Evolutionary conservation across 1,140 invertebrate species (phyloP), one percentile per base, ranked within the genome.

Genomic region (Drosophila miranda): DNA sequence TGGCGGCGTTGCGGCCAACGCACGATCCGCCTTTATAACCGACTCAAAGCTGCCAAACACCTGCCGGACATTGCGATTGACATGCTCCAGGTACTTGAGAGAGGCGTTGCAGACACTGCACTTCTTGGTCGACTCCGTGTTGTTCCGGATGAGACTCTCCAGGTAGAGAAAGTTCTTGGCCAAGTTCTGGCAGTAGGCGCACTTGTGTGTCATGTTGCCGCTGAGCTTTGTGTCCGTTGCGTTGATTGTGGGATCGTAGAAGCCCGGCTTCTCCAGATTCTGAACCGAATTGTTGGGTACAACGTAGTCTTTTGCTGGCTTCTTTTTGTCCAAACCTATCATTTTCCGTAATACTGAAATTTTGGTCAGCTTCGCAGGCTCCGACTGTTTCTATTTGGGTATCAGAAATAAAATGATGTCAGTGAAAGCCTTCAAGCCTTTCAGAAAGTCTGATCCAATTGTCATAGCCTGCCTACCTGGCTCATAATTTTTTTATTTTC

Each of bases 121-220:
- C 51, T 90, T 75, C 0, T 62, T 46, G 4, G 28, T 6, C 8
- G 11, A 30, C n/a, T 83, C 57, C 0, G 55, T 56, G 45, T 90
- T 90, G 56, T 82, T 78, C 0, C 89, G 88, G 45, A 90, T 89
- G n/a, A 90, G 60, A 28, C 89, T 90, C 43, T 90, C 89, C 49
- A 90, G 56, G n/a, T 90, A 90, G 0, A 90, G 67, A 23, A 90
- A 90, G 58, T 90, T 90, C 48, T 90, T 90, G 4, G 89, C 89
- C 88, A 90, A 87, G 42, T 83, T 90, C 51, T 90, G 84, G 38
- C 89, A 90, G 41, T 90, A 79, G 11, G 75, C 74, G 43, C 89
- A 90, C 28, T 80, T 87, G 19, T 44, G 58, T 53, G 55, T 59
- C n/a, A 28, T 23, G 7, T 7, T 49, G 28, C 48, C 26, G n/a